phyloP scores from a whole-genome alignment of 2,888 invertebrate species.

The Phalera bucephala region DNA sequence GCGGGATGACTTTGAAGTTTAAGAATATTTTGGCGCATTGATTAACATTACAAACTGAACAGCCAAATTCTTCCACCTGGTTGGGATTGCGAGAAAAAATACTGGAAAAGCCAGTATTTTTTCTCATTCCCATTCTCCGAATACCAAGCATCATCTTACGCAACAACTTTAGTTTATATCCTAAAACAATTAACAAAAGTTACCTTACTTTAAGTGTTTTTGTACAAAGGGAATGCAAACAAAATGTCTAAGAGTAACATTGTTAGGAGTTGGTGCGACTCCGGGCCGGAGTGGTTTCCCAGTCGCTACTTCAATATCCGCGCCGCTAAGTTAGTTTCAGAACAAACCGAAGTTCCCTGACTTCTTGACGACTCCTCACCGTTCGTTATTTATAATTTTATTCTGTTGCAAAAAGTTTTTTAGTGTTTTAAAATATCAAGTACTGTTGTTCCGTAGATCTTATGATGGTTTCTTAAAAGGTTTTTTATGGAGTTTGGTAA shows the following conservation, averaged over 20 bases:
- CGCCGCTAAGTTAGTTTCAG: slow-evolving; percentile 26
- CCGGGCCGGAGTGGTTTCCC: slow-evolving; percentile 30
- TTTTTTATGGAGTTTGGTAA: too few relatives aligned
- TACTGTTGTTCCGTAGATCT: too few relatives aligned
- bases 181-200: slow-evolving; percentile 8
- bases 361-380: slow-evolving; percentile 20
- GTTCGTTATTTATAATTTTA: slow-evolving; percentile 29
- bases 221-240: slow-evolving; percentile 19
- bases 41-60: too few relatives aligned
- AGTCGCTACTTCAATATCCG: slow-evolving; percentile 31
- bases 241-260: slow-evolving; percentile 23
- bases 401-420: neutral
- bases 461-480: too few relatives aligned
- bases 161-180: neutral
- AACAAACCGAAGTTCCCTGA: slow-evolving; percentile 25
- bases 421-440: too few relatives aligned
- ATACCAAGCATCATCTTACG: too few relatives aligned
- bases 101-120: too few relatives aligned
- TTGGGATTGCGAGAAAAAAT: too few relatives aligned
- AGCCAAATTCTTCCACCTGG: too few relatives aligned
- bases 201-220: slow-evolving; percentile 8
- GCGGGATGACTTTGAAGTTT: too few relatives aligned
- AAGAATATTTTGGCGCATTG: too few relatives aligned
- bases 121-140: too few relatives aligned
- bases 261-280: slow-evolving; percentile 30